Evolutionary conservation across 2,797 vertebrate species (phyloP), one percentile per base, ranked within the genome.

Genomic region (Sebastes diaconus): DNA sequence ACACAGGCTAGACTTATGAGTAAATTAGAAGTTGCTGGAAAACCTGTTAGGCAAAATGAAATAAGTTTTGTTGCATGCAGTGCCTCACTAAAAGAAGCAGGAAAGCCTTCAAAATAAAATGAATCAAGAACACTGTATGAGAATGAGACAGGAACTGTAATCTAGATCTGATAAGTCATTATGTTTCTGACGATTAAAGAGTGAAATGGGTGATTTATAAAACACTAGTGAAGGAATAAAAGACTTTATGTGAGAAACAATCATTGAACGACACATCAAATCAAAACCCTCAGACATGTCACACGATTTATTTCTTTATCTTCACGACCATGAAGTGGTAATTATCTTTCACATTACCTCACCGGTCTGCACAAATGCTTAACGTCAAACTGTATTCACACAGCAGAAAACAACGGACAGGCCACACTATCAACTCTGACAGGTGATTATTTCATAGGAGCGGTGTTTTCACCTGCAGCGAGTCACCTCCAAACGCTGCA

Each of bases 401-500:
- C 60, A 3, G 72, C 70, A 34, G 29, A 25, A 73, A 81, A 69
- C 68, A 54, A 81, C 84, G 69, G 84, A 84, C 89, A 69, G 86
- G 70, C 75, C 42, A 1, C 30, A 50, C 13, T 14, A 87, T 90
- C 55, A 6, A 57, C 52, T 75, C 34, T 90, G 89, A 90, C 88
- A 79, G 77, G 69, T 79, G 74, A 89, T 90, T 68, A 82, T 64
- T 75, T 84, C 60, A 27, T 36, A 50, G 2, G 9, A 64, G 34
- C 18, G 2, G 6, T n/a, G 57, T 57, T 67, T 83, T 80, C 71
- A 67, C 72, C 58, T 59, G 13, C 55, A 61, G 61, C 30, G 2
- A 80, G 76, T 86, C 81, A 74, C 81, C 79, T 80, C 70, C 39
- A 75, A 83, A 80, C 65, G 59, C 84, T 20, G 65, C 80, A 5